These are phyloP conservation scores for Nestor notabilis DNA, from an alignment of 2,113 vertebrate species.

Conservation along the genomic window DNA sequence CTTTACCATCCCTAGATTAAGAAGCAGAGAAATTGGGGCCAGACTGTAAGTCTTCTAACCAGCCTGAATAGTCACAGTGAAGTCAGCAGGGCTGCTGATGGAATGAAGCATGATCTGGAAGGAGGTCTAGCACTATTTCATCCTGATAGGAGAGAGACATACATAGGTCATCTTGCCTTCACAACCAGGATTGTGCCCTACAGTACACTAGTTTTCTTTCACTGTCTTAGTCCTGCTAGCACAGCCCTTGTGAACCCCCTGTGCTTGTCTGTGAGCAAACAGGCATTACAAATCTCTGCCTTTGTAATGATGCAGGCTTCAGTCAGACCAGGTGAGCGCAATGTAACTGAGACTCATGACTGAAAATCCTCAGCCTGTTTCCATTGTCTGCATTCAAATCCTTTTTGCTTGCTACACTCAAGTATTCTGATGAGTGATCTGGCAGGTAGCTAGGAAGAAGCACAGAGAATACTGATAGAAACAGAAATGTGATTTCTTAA, in stretches of 20 bases:
- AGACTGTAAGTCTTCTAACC: not conserved
- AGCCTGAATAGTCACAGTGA: not conserved
- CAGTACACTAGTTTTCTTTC: not conserved
- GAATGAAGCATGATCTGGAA: not conserved
- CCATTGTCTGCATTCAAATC: not conserved
- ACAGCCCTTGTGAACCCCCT: not conserved
- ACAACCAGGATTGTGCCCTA: not conserved
- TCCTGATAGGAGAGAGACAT: not conserved
- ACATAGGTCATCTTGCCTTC: not conserved
- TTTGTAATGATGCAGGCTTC: not conserved
- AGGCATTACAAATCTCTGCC: not conserved
- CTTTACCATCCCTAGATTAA: not conserved
- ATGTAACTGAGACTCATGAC: not conserved
- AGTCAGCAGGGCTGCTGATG: slow-evolving; percentile 1
- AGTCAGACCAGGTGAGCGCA: not conserved
- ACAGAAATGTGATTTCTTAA: not conserved
- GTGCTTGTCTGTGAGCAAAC: not conserved
- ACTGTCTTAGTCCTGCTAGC: not conserved
- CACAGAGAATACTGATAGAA: not conserved
- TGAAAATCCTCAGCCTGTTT: not conserved
- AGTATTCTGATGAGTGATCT: not conserved
- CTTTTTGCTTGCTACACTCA: not conserved
- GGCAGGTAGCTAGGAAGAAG: not conserved
- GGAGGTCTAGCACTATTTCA: not conserved
- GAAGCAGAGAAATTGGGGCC: slow-evolving; percentile 15